Evolutionary conservation across 2,797 vertebrate genomes (phyloP), one percentile per base, ranked within the genome.

Genomic region (Mormyrops boulengeri): DNA sequence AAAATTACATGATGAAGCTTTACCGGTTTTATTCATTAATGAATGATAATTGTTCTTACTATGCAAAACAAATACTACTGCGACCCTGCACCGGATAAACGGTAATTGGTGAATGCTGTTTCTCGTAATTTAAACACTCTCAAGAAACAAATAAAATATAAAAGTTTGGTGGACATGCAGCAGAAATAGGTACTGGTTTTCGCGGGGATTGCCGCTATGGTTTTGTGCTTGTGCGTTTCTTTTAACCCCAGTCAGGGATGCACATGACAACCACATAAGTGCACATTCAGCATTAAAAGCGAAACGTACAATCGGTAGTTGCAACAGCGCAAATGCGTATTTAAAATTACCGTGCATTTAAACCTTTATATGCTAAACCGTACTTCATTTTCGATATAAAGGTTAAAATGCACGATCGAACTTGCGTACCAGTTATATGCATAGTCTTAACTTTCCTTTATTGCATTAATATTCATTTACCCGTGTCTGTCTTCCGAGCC

Each of bases 401-500:
- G 22, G 57, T 22, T 62, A 41, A 41, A 41, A 41, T 41, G 41
- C 3, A 41, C 41, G 41, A 1, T 30, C 26, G 26, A 30, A 41
- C 41, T 41, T 41, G 41, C 3, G 41, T 41, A 62, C n/a, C 57
- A 62, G n/a, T 62, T 22, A 9, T 1, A 2, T 60, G 57, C n/a
- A 11, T 66, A 26, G 62, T 12, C 26, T 30, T 62, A 62, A 62
- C 57, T 3, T 22, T 22, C 9, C 62, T 66, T 69, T 6, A 73
- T 52, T 66, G n/a, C 11, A 66, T 50, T 62, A 38, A 14, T 8
- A 19, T 2, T 73, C 2, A 90, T 19, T 47, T 17, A 47, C 44
- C 89, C 89, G 89, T 34, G 94, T 93, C 90, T 34, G 19, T 22
- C 17, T 89, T 82, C 5, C 26, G 17, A 7, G 41, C 17, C 90